Evolutionary conservation across 1,140 invertebrate species (phyloP).

Genomic region (Halesus radiatus): DNA sequence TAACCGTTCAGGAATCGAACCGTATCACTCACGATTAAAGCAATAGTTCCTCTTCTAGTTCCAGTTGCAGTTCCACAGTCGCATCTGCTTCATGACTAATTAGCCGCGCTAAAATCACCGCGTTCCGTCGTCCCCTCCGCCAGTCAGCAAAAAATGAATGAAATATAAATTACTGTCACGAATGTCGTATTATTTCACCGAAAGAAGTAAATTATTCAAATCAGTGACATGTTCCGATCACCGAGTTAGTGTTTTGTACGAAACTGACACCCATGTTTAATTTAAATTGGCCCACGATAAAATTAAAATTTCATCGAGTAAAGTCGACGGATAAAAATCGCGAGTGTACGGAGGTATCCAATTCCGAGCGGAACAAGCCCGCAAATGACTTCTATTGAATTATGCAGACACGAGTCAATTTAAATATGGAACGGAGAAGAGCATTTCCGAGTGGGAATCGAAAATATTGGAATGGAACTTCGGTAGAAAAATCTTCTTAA

Average conservation of each 20-base stretch:
- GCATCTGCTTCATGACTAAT: slow-evolving; percentile 35
- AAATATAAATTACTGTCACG: slow-evolving; percentile 31
- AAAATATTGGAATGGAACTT: slow-evolving; percentile 41
- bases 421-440: slow-evolving; percentile 50
- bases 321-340: slow-evolving; percentile 44
- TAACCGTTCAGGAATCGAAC: slow-evolving; percentile 24
- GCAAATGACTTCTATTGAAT: slow-evolving; percentile 55
- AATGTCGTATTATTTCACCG: slow-evolving; percentile 33
- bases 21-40: slow-evolving; percentile 36
- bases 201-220: slow-evolving; percentile 45
- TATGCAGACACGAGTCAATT: slow-evolving; percentile 58
- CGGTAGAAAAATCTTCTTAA: slow-evolving; percentile 54
- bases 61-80: not conserved
- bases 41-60: not conserved
- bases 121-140: not conserved
- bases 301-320: slow-evolving; percentile 49
- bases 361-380: slow-evolving; percentile 27
- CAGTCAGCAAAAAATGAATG: slow-evolving; percentile 9
- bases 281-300: slow-evolving; percentile 27
- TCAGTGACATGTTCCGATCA: slow-evolving; percentile 39
- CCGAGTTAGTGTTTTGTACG: slow-evolving; percentile 14
- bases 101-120: slow-evolving; percentile 29
- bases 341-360: slow-evolving; percentile 17
- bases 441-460: slow-evolving; percentile 25
- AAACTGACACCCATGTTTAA: slow-evolving; percentile 43